Evolutionary conservation across 2,113 vertebrate species (phyloP), one percentile per base, ranked within the genome.

Genomic region (Burhinus bistriatus): DNA sequence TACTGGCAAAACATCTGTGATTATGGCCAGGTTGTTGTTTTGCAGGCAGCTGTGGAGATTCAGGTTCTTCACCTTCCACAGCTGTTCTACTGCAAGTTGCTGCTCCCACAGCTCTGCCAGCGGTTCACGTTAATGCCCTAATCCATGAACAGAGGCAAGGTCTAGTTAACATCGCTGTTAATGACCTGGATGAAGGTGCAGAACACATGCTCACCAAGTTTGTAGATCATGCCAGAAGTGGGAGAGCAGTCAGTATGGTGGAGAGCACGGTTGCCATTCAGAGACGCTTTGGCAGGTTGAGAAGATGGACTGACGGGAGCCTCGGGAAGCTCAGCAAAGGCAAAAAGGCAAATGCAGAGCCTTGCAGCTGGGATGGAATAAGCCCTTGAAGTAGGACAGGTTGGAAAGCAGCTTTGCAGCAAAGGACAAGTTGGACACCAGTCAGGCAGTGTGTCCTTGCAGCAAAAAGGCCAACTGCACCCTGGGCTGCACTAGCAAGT

Each of bases 181-280:
- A 7, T 22, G 70, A 20, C 38, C 61, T 9, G 18, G 18, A 7
- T 45, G 26, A 36, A 13, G 54, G 45, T 44, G 21, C 45, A 27
- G 26, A 18, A 30, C 2, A 0, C 8, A 2, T 9, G 3, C 19
- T 49, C 29, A 6, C 30, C 19, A 6, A 12, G 23, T 18, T 6
- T 42, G n/a, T 4, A 20, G 69, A 13, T 54, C 12, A 4, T 27
- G 14, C 17, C 40, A 45, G 34, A 11, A 1, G 7, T 10, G 49
- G 34, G 29, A 47, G 61, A 40, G 71, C 42, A 13, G 34, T 26
- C 27, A 5, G 13, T 26, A 2, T 4, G 71, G 61, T 42, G 68
- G 68, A n/a, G 47, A n/a, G 38, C 8, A 3, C 2, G 6, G 45
- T 16, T 32, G 45, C 45, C 2, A 2, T 8, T 69, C 45, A 44